Conservation (phyloP, 2,113 vertebrate species). For the Potamarius usumacintae region DNA sequence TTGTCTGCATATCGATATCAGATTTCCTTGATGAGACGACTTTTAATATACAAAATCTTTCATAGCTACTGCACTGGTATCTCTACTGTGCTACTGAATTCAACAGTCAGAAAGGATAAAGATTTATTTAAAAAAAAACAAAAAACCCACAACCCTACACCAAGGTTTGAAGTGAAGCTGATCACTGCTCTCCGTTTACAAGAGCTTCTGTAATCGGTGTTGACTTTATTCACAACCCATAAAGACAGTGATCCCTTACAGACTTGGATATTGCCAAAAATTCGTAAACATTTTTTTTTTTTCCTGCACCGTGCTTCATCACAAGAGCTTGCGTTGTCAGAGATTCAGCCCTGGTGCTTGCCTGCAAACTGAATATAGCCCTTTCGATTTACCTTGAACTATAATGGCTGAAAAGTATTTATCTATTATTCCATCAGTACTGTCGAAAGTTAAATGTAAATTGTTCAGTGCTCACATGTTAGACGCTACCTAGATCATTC, state of each 20-base stretch:
- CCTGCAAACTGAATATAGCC: neutral
- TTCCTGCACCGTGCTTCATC: neutral
- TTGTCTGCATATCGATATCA: conserved; percentile 70
- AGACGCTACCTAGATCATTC: neutral
- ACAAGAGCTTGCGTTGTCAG: neutral
- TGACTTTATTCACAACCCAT: neutral
- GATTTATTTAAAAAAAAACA: conserved; percentile 39
- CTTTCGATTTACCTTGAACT: neutral
- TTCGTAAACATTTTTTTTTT: conserved; percentile 20
- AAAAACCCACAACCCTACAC: neutral
- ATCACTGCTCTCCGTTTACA: conserved; percentile 46
- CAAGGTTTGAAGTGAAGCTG: neutral
- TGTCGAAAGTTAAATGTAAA: neutral
- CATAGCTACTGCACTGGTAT: conserved; percentile 13
- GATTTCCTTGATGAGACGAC: conserved; percentile 57
- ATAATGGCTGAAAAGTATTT: neutral
- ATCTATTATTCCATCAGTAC: neutral
- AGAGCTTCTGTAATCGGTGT: conserved; percentile 3
- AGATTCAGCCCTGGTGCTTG: neutral
- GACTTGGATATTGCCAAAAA: conserved; percentile 7
- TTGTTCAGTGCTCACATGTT: conserved; percentile 6
- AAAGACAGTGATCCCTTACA: neutral
- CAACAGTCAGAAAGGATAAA: neutral
- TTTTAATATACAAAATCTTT: conserved; percentile 56
- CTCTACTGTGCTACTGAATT: conserved; percentile 8